These are phyloP conservation scores for Drosophila melanocephala DNA, from an alignment of 2,888 invertebrate species.

Conservation along the genomic window DNA sequence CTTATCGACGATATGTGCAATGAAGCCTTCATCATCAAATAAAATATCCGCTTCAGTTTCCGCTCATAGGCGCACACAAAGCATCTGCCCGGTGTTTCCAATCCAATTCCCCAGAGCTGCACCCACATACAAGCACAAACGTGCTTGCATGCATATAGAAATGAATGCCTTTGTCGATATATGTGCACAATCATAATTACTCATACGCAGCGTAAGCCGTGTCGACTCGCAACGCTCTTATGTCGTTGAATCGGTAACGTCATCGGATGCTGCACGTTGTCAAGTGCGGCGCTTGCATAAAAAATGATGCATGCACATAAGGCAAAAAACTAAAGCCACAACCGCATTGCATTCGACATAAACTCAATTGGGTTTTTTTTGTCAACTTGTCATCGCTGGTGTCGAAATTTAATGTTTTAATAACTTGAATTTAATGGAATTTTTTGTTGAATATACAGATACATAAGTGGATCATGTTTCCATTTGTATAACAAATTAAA, in stretches of 20 bases:
- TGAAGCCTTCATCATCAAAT: slow-evolving; percentile 59
- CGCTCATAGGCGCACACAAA: slow-evolving; percentile 34
- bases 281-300: slow-evolving; percentile 49
- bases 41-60: slow-evolving; percentile 61
- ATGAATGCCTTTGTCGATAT: background rate
- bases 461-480: background rate
- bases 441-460: background rate
- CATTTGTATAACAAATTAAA: background rate
- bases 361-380: slow-evolving; percentile 3
- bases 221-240: background rate
- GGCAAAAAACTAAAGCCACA: slow-evolving; percentile 5
- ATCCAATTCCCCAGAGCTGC: slow-evolving; percentile 39
- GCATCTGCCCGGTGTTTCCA: slow-evolving; percentile 42
- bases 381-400: background rate
- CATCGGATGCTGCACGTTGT: slow-evolving; percentile 50
- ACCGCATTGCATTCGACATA: background rate
- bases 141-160: background rate
- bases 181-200: slow-evolving; percentile 66
- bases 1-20: slow-evolving; percentile 34
- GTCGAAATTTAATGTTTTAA: slow-evolving; percentile 15
- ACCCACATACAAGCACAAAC: slow-evolving; percentile 14
- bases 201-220: slow-evolving; percentile 62
- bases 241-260: slow-evolving; percentile 15
- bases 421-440: slow-evolving; percentile 4
- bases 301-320: slow-evolving; percentile 38